A percentile compares a stretch with the other conserved stretches of the same genome.
These are phyloP conservation scores for Phenganax subtilis DNA, from an alignment of 92 coral and sea anemone genomes.

Conservation along the genomic window DNA sequence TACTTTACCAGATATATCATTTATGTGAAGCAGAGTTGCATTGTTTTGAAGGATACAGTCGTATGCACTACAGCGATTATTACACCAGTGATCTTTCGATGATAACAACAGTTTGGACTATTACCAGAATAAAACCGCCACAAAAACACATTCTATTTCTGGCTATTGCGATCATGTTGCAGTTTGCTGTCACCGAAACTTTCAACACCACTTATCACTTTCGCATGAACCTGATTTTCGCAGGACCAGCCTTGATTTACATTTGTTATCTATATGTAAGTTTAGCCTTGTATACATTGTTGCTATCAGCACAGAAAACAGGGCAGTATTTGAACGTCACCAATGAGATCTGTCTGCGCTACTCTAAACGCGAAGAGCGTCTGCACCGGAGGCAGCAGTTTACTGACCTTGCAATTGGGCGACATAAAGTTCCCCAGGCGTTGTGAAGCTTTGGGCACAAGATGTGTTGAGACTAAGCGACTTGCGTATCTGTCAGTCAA, in stretches of 20 bases:
- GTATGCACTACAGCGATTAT: slow-evolving; percentile 24
- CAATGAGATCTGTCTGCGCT: no score
- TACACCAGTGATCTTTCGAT: slow-evolving; percentile 17
- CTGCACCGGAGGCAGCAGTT: no score
- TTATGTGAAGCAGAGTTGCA: slow-evolving; percentile 32
- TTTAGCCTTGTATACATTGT: neutral
- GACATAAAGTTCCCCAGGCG: no score
- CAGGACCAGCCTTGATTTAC: slow-evolving; percentile 16
- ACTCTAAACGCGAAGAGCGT: no score
- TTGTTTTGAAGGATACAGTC: slow-evolving; percentile 25
- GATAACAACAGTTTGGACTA: slow-evolving; percentile 17
- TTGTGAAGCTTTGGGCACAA: no score
- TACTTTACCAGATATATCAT: slow-evolving; percentile 22
- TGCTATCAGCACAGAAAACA: no score
- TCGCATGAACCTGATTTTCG: slow-evolving; percentile 23
- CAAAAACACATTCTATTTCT: slow-evolving; percentile 15
- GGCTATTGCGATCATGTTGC: slow-evolving; percentile 15
- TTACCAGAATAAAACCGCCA: slow-evolving; percentile 23
- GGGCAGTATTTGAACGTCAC: no score
- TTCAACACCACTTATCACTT: neutral
- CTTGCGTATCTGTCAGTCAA: no score
- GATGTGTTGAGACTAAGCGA: no score
- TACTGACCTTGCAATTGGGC: no score
- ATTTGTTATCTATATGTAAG: slow-evolving; percentile 28
- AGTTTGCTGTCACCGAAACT: slow-evolving; percentile 27